Percentiles rank a stretch among this genome's conserved stretches.
These are phyloP conservation scores for Rostratula benghalensis DNA, from an alignment of 2,113 vertebrate species.

Conservation along the genomic window DNA sequence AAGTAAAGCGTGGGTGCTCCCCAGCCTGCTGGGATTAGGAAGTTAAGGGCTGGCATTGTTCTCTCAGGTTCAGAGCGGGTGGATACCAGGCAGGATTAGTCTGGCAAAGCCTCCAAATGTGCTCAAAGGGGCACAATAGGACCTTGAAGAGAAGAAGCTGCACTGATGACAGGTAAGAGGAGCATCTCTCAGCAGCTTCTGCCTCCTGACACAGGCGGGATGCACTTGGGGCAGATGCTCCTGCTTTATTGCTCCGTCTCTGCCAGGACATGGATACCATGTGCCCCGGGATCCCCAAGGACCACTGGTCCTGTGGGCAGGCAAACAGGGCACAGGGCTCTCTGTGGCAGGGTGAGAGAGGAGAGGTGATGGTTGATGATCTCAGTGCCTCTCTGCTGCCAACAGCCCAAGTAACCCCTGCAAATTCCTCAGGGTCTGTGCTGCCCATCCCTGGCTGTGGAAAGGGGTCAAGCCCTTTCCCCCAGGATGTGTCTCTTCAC, in stretches of 20 bases:
- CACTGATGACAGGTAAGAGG: conserved; percentile 1
- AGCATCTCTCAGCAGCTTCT: not conserved
- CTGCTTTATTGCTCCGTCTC: not conserved
- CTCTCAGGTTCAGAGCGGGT: conserved; percentile 3
- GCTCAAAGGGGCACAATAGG: conserved; percentile 33
- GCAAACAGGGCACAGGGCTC: not conserved
- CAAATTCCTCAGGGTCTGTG: accelerated
- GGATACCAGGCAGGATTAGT: conserved; percentile 69
- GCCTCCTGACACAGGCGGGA: not conserved
- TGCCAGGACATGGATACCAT: not conserved
- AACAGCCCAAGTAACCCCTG: not conserved
- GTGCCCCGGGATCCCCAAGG: not conserved
- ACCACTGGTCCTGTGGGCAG: not conserved
- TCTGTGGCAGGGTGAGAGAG: not conserved
- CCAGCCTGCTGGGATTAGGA: conserved; percentile 27
- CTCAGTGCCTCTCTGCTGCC: not conserved
- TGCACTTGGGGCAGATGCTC: not conserved
- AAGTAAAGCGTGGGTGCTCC: not conserved
- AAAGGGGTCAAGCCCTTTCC: not conserved
- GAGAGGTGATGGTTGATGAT: not conserved
- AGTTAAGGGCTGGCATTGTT: conserved; percentile 57
- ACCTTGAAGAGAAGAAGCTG: conserved; percentile 62
- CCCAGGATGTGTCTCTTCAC: not conserved
- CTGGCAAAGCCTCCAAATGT: conserved; percentile 11
- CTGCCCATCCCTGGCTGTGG: not conserved